Percentiles rank a stretch among this genome's conserved stretches.
phyloP scores from a whole-genome alignment of 2,113 vertebrate genomes.

The Gorsachius goisagi region DNA sequence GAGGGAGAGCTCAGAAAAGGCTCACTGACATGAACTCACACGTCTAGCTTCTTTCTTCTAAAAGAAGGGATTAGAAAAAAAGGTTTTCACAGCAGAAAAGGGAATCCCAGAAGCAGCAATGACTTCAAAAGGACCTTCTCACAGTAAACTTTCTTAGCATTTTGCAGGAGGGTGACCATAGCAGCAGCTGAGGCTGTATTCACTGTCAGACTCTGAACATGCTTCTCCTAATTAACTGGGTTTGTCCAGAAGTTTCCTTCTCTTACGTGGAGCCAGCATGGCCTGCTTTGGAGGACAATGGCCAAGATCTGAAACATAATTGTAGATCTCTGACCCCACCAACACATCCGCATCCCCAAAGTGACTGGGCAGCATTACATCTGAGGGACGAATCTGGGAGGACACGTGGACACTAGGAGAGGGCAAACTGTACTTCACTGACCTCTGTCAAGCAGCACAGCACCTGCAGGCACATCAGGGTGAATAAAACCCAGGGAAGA shows the following conservation, averaged over 20 bases:
- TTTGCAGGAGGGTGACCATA: not conserved
- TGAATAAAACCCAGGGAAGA: not conserved
- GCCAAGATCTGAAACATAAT: not conserved
- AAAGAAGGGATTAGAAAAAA: not conserved
- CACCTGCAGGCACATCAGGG: not conserved
- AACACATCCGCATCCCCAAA: not conserved
- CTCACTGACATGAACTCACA: not conserved
- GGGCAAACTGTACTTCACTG: not conserved
- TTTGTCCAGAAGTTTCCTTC: not conserved
- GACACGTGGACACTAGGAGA: not conserved
- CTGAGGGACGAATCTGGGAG: not conserved
- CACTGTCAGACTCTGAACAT: not conserved
- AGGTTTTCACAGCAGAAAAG: not conserved
- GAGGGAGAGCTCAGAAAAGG: not conserved
- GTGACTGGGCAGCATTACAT: not conserved
- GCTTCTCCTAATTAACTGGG: not conserved
- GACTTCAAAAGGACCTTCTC: not conserved
- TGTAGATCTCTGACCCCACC: not conserved
- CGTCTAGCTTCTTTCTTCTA: not conserved
- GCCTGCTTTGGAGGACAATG: not conserved
- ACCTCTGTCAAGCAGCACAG: not conserved
- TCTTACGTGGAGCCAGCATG: not conserved
- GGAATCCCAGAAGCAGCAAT: not conserved
- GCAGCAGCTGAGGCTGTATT: not conserved
- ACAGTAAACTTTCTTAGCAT: not conserved